Conservation (phyloP, 2,797 vertebrate species). For the Typhlichthys subterraneus region DNA sequence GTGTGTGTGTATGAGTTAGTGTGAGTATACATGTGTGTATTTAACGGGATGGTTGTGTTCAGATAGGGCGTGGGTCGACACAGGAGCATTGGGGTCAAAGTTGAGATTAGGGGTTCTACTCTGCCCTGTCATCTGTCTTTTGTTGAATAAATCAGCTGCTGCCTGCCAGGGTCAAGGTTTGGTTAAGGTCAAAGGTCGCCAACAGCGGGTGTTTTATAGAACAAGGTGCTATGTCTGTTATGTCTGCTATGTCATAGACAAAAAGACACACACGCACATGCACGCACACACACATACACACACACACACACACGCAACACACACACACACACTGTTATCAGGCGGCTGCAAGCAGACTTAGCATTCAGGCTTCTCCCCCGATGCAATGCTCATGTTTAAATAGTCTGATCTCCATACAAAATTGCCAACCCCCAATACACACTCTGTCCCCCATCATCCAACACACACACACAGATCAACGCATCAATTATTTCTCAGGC, state of each 20-base stretch:
- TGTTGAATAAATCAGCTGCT: slow-evolving; percentile 63
- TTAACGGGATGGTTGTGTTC: background rate
- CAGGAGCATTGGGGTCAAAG: background rate
- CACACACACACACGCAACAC: slow-evolving; percentile 17
- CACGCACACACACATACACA: slow-evolving; percentile 19
- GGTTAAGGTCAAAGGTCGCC: slow-evolving; percentile 74
- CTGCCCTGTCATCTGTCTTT: slow-evolving; percentile 52
- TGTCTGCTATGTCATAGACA: slow-evolving; percentile 57
- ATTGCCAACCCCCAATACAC: slow-evolving; percentile 55
- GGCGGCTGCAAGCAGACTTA: slow-evolving; percentile 55
- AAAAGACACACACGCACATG: slow-evolving; percentile 31
- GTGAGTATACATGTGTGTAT: background rate
- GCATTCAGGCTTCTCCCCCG: slow-evolving; percentile 59
- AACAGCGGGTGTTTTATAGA: slow-evolving; percentile 54
- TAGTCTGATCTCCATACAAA: slow-evolving; percentile 83
- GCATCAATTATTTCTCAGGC: no score
- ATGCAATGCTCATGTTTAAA: slow-evolving; percentile 67
- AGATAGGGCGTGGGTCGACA: background rate
- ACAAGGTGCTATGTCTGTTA: slow-evolving; percentile 62
- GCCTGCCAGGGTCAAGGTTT: slow-evolving; percentile 80
- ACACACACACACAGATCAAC: slow-evolving; percentile 7
- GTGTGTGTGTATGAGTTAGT: background rate
- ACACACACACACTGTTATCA: slow-evolving; percentile 53
- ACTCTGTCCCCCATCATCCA: slow-evolving; percentile 35
- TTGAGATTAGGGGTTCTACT: slow-evolving; percentile 24